phyloP scores from a whole-genome alignment of 2,797 vertebrate species.

The Kryptolebias ocellatus region DNA sequence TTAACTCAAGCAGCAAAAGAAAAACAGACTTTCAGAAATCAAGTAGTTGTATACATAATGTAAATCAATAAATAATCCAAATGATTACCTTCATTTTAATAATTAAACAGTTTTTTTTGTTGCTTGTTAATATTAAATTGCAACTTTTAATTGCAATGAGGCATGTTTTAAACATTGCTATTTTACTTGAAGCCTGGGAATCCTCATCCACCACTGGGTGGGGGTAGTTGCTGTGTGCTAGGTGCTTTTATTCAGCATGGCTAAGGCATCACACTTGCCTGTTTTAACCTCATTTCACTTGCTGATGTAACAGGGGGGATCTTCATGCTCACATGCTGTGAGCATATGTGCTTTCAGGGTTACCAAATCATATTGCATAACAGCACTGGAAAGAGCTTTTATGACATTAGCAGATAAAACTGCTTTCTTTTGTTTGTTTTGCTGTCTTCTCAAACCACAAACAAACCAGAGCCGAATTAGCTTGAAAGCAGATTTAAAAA shows the following conservation, averaged over 20 bases:
- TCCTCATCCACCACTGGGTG: slow-evolving; percentile 1
- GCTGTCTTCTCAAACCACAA: not conserved
- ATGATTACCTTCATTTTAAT: too few species aligned
- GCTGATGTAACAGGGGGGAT: not conserved
- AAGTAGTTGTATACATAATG: too few species aligned
- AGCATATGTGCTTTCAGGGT: not conserved
- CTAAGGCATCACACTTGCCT: not conserved
- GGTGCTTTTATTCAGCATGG: not conserved
- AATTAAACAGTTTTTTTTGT: too few species aligned
- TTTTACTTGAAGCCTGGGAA: not conserved
- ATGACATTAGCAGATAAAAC: slow-evolving; percentile 14
- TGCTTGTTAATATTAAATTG: too few species aligned
- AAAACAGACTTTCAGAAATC: too few species aligned
- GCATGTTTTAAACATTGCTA: too few species aligned
- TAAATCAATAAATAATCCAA: too few species aligned
- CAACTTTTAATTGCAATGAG: too few species aligned
- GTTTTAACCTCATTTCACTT: not conserved
- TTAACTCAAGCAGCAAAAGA: too few species aligned
- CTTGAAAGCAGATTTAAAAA: not conserved
- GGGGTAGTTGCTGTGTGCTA: not conserved
- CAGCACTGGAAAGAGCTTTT: not conserved
- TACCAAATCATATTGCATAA: not conserved
- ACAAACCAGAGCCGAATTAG: not conserved
- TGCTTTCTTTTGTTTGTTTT: not conserved
- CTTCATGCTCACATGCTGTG: not conserved